Evolutionary conservation across 2,113 vertebrate genomes (phyloP).

Genomic region (Bettongia penicillata): DNA sequence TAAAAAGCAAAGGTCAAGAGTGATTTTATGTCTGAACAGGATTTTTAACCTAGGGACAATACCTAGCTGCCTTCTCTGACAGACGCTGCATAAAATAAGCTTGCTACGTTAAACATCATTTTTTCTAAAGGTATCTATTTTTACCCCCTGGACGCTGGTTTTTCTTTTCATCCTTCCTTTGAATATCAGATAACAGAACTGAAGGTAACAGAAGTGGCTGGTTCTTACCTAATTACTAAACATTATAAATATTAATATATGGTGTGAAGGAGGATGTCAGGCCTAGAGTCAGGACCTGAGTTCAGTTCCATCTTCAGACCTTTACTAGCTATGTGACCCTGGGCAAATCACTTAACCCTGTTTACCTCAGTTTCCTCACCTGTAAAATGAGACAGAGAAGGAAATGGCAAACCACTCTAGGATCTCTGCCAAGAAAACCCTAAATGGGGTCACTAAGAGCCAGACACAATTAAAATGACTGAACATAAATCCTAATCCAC

Average conservation of each 20-base stretch:
- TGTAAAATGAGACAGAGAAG: too few species aligned
- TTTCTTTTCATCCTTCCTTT: constrained; percentile 33
- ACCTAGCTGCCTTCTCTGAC: background rate
- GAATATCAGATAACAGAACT: constrained; percentile 1
- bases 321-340: background rate
- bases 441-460: too few species aligned
- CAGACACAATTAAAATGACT: background rate
- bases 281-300: background rate
- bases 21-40: background rate
- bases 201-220: background rate
- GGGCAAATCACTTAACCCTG: too few species aligned
- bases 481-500: background rate
- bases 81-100: constrained; percentile 24
- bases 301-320: background rate
- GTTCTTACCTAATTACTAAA: constrained; percentile 16
- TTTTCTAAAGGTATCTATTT: constrained; percentile 5
- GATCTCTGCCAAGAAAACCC: too few species aligned
- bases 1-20: background rate
- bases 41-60: constrained; percentile 21
- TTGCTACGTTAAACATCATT: background rate
- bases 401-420: too few species aligned
- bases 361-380: too few species aligned
- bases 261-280: background rate
- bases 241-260: background rate
- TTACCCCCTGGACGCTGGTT: background rate